phyloP scores from a whole-genome alignment of 2,888 invertebrate genomes.

The Diploptera punctata region DNA sequence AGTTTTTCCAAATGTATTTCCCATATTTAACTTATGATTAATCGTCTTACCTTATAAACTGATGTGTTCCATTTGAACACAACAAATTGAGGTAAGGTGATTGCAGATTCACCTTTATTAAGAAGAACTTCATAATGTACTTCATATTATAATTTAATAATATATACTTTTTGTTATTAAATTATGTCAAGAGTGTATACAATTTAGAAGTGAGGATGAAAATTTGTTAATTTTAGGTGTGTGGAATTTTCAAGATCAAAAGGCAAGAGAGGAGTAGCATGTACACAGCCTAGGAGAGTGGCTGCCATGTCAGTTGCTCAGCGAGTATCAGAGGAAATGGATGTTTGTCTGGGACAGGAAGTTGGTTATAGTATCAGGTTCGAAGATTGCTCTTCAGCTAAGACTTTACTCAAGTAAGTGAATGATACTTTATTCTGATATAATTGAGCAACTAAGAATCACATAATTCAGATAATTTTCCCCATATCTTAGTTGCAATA shows the following conservation, averaged over 20 bases:
- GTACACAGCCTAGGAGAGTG: slow-evolving; percentile 96
- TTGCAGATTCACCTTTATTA: too few species aligned
- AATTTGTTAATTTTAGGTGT: slow-evolving; percentile 62
- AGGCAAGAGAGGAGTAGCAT: slow-evolving; percentile 85
- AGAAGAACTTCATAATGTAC: too few species aligned
- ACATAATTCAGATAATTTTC: too few species aligned
- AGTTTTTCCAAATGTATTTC: too few species aligned
- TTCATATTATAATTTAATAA: background rate
- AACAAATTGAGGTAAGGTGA: too few species aligned
- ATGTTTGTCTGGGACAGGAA: slow-evolving; percentile 88
- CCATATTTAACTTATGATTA: too few species aligned
- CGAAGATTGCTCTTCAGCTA: slow-evolving; percentile 96
- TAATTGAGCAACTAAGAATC: too few species aligned
- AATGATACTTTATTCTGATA: background rate
- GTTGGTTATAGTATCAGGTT: slow-evolving; percentile 98
- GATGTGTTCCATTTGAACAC: too few species aligned
- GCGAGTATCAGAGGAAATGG: slow-evolving; percentile 99
- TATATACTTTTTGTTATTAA: background rate
- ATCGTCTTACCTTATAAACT: too few species aligned
- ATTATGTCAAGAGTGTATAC: background rate
- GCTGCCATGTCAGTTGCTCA: slow-evolving; percentile 99
- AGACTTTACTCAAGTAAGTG: slow-evolving; percentile 88
- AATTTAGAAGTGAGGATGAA: background rate
- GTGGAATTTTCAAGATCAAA: slow-evolving; percentile 73
- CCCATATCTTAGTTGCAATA: too few species aligned